phyloP scores from a whole-genome alignment of 2,888 invertebrate genomes.

The Lucinisca nassula region DNA sequence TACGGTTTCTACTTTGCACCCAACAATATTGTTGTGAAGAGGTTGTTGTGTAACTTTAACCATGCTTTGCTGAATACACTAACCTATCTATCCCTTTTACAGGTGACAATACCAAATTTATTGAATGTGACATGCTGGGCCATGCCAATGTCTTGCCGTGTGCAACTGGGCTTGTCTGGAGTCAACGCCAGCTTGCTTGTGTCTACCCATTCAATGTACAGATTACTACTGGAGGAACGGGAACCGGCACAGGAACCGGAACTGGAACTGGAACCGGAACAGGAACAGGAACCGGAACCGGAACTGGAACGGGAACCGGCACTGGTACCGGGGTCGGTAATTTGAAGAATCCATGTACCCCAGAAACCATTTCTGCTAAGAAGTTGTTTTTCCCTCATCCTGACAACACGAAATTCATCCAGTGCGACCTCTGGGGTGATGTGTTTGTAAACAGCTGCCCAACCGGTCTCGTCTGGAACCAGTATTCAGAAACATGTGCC shows the following conservation, averaged over 20 bases:
- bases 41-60: too few species aligned
- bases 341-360: constrained; percentile 63
- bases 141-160: constrained; percentile 76
- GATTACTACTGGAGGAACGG: constrained; percentile 16
- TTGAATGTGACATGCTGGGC: constrained; percentile 79
- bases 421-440: constrained; percentile 79
- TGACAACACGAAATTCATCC: constrained; percentile 79
- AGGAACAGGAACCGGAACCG: constrained; percentile 24
- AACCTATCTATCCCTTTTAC: not conserved
- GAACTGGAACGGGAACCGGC: constrained; percentile 41
- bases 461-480: constrained; percentile 78
- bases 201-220: constrained; percentile 68
- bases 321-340: constrained; percentile 15
- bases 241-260: not conserved
- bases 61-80: too few species aligned
- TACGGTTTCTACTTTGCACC: not conserved
- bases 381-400: constrained; percentile 78
- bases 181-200: constrained; percentile 75
- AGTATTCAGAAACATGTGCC: constrained; percentile 76
- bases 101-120: constrained; percentile 73
- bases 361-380: constrained; percentile 53
- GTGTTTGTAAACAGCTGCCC: constrained; percentile 77
- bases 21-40: too few species aligned
- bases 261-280: constrained; percentile 41
- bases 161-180: constrained; percentile 77